Evolutionary conservation across 2,888 invertebrate species (phyloP).

Genomic region (Troides oblongomaculatus): DNA sequence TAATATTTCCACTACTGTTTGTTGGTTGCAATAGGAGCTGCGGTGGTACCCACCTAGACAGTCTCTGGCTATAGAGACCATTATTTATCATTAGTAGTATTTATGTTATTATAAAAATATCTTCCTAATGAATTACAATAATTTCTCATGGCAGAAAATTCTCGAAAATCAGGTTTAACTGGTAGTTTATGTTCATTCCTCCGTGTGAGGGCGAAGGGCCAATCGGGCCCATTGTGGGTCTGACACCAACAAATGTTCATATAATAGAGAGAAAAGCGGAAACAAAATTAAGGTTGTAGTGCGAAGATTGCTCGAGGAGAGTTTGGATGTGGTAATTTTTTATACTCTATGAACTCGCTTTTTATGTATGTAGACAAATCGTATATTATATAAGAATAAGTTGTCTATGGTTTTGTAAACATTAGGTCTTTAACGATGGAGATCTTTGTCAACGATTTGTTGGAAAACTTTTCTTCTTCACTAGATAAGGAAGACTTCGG

Average conservation of each 20-base stretch:
- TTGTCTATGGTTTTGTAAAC: not conserved
- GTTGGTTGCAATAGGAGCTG: too few relatives aligned
- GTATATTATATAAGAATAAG: not conserved
- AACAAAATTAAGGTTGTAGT: conserved; percentile 35
- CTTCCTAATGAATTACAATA: not conserved
- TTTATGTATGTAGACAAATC: not conserved
- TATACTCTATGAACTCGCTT: not conserved
- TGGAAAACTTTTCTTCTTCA: too few relatives aligned
- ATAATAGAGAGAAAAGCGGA: conserved; percentile 51
- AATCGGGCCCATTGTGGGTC: conserved; percentile 62
- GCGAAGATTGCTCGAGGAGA: conserved; percentile 34
- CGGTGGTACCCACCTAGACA: too few relatives aligned
- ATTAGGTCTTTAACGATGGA: not conserved
- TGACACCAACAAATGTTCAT: conserved; percentile 63
- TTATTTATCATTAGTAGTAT: not conserved
- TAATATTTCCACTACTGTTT: too few relatives aligned
- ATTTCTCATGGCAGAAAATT: conserved; percentile 1
- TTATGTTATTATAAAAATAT: not conserved
- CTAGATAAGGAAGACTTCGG: too few relatives aligned
- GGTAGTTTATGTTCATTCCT: conserved; percentile 14
- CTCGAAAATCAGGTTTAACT: conserved; percentile 20
- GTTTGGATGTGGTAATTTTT: conserved; percentile 40
- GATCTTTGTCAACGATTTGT: too few relatives aligned
- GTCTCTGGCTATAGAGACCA: not conserved
- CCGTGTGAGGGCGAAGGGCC: conserved; percentile 38